Conservation (phyloP, 2,888 invertebrate genomes). For the Nemoura dubitans region DNA sequence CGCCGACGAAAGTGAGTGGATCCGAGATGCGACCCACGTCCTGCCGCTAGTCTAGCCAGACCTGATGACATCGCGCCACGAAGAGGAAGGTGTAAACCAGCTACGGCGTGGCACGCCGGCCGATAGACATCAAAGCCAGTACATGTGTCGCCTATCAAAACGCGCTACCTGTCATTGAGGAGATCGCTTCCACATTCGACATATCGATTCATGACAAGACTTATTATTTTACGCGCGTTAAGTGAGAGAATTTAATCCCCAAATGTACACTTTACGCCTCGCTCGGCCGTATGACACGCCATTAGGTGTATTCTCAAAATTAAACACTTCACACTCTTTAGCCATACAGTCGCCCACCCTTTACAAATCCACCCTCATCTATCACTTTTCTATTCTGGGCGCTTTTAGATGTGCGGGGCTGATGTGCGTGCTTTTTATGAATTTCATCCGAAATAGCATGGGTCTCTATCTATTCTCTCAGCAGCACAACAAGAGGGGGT, state of each 20-base stretch:
- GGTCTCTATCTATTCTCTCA: background rate
- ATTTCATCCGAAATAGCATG: constrained; percentile 32
- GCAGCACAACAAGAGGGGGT: background rate
- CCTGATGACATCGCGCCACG: constrained; percentile 1
- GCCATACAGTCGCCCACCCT: background rate
- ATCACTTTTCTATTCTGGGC: constrained; percentile 33
- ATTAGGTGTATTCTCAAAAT: constrained; percentile 27
- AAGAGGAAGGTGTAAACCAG: background rate
- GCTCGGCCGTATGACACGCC: background rate
- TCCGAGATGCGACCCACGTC: background rate
- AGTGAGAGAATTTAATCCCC: background rate
- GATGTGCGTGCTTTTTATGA: constrained; percentile 32
- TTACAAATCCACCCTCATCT: constrained; percentile 39
- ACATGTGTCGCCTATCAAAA: background rate
- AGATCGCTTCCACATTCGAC: background rate
- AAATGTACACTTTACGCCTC: background rate
- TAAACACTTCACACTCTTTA: constrained; percentile 34
- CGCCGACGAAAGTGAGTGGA: background rate
- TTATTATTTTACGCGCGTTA: too few relatives aligned
- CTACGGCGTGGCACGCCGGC: background rate
- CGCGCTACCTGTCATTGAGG: background rate
- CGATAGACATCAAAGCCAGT: background rate
- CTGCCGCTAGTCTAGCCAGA: background rate
- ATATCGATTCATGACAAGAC: background rate
- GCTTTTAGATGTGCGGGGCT: constrained; percentile 23